A percentile compares a stretch with the other conserved stretches of the same genome.
These are phyloP conservation scores for Hirtodrosophila duncani DNA, from an alignment of 2,888 invertebrate species.

Conservation along the genomic window DNA sequence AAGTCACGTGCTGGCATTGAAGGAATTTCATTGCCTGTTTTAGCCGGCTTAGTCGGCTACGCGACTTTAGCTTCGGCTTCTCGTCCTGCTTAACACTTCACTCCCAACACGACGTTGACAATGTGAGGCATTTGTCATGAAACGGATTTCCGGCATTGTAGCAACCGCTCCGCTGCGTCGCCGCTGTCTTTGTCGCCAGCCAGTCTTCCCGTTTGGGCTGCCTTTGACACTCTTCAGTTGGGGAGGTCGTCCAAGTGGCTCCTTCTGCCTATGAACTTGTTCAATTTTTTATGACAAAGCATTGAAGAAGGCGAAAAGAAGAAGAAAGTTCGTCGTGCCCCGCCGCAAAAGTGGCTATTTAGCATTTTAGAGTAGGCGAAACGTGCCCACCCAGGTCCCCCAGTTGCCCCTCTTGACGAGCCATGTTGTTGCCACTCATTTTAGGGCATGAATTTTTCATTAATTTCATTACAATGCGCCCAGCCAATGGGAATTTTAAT, in stretches of 20 bases:
- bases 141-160: constrained; percentile 75
- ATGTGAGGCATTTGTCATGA: constrained; percentile 68
- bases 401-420: background rate
- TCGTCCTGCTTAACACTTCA: constrained; percentile 52
- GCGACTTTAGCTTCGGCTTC: too few species aligned
- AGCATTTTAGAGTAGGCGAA: constrained; percentile 68
- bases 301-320: background rate
- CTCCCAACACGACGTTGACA: constrained; percentile 42
- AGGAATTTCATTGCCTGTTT: constrained; percentile 64
- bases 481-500: constrained; percentile 43
- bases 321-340: constrained; percentile 36
- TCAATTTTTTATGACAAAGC: constrained; percentile 65
- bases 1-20: constrained; percentile 70
- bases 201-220: constrained; percentile 12
- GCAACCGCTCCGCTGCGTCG: constrained; percentile 31
- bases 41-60: constrained; percentile 60
- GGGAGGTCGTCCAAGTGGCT: constrained; percentile 10
- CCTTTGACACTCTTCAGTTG: constrained; percentile 56
- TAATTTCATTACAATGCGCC: constrained; percentile 49
- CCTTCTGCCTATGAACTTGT: constrained; percentile 47
- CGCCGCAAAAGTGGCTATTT: constrained; percentile 73
- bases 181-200: constrained; percentile 44
- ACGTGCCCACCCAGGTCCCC: constrained; percentile 30
- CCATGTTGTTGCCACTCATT: background rate
- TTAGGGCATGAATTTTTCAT: constrained; percentile 55